A percentile compares a stretch with the other conserved stretches of the same genome.
Evolutionary conservation across 2,113 vertebrate genomes (phyloP).

Genomic region (Ptilonorhynchus violaceus): DNA sequence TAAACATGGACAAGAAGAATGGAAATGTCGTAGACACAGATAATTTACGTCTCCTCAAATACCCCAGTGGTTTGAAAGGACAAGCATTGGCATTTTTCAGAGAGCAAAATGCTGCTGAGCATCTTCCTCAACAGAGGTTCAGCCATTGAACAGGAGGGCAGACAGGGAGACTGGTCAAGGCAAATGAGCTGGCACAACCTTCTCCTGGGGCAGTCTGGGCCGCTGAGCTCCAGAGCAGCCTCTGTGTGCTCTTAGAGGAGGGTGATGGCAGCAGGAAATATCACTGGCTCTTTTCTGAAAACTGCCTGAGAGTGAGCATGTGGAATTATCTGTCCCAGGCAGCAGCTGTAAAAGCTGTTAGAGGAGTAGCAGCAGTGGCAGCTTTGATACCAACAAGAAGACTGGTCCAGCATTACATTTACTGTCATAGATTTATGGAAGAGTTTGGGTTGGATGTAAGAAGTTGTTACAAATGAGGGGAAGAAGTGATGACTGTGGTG

Average conservation of each 20-base stretch:
- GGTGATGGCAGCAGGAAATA: background rate
- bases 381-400: background rate
- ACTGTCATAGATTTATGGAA: background rate
- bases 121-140: background rate
- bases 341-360: background rate
- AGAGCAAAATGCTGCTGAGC: background rate
- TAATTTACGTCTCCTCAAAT: background rate
- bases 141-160: background rate
- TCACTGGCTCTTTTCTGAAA: background rate
- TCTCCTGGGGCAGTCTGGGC: too few species aligned
- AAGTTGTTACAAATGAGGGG: background rate
- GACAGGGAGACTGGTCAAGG: background rate
- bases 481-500: background rate
- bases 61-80: background rate
- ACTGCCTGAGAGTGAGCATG: fast-evolving
- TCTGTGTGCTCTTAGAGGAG: background rate
- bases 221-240: background rate
- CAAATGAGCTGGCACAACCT: background rate
- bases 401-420: background rate
- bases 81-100: background rate
- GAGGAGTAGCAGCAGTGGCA: background rate
- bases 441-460: background rate
- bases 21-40: background rate
- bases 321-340: background rate
- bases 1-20: background rate